These are phyloP conservation scores for Caenorhabditis brenneri DNA, from an alignment of 1,140 invertebrate genomes.

Conservation along the genomic window DNA sequence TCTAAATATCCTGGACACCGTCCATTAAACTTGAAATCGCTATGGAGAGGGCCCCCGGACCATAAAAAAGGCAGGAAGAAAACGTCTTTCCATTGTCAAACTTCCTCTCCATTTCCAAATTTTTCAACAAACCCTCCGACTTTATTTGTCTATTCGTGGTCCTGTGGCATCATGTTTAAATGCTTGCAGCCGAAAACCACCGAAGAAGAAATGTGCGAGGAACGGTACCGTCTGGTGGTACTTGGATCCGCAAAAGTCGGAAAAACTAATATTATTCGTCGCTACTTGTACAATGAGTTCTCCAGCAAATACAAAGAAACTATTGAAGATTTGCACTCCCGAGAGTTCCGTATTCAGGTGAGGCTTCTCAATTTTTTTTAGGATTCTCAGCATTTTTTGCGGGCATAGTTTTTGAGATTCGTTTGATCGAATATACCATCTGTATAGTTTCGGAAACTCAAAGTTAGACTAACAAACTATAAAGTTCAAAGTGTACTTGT, in stretches of 20 bases:
- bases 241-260: slow-evolving; percentile 83
- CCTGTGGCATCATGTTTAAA: not conserved
- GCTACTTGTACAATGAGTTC: slow-evolving; percentile 85
- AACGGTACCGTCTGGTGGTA: slow-evolving; percentile 81
- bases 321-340: slow-evolving; percentile 86
- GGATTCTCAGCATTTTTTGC: not conserved
- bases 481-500: not conserved
- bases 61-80: not conserved
- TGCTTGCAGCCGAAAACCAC: slow-evolving; percentile 28
- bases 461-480: not conserved
- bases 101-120: not conserved
- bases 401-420: too few species aligned
- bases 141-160: not conserved
- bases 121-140: not conserved
- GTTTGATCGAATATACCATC: too few species aligned
- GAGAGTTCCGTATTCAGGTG: slow-evolving; percentile 80
- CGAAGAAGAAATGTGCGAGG: slow-evolving; percentile 56
- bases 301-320: slow-evolving; percentile 84
- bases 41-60: slow-evolving; percentile 20
- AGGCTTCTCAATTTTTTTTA: not conserved
- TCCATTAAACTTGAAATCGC: not conserved
- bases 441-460: not conserved
- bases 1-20: not conserved
- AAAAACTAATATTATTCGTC: slow-evolving; percentile 84
- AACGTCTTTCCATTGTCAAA: not conserved